Evolutionary conservation across 2,888 invertebrate genomes (phyloP), one percentile per base, ranked within the genome.

Genomic region (Drosophila paramelanica): DNA sequence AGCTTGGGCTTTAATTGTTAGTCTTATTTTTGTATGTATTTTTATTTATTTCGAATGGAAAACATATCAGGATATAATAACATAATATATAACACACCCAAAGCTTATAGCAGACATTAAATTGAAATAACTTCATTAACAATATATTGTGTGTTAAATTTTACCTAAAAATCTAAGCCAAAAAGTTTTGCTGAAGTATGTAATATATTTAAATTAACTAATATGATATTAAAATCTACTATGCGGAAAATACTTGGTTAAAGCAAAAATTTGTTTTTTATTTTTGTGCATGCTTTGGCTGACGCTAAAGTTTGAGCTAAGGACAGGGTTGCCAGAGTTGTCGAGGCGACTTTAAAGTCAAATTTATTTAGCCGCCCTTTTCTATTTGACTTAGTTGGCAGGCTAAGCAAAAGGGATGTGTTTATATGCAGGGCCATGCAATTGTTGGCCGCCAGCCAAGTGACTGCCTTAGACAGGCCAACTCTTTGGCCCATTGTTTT

Each of bases 401-500:
- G 41, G 39, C 39, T n/a, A 49, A 60, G 57, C 3, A 39, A 59
- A 64, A 67, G 70, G 60, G 47, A 61, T 65, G 71, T 77, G 66
- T 65, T 73, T 79, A 62, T 70, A 53, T 59, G 49, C 46, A 47
- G 53, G 17, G 17, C 36, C 23, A 20, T 36, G 64, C 60, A 42
- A 42, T 65, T 74, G 53, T 73, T 86, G 82, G 82, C 84, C 55
- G 72, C 43, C 64, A 53, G 87, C 82, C 81, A 81, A 86, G 64
- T 57, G 65, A 62, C 65, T 81, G 86, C 42, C 64, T 59, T 52
- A 77, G 81, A 77, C 81, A 68, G 71, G 73, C 80, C 77, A 80
- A 82, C 80, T 77, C 70, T 81, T 77, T 81, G 52, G 70, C 52
- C 81, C 62, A 66, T 86, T 83, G 78, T 82, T 73, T 70, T 68